Conservation (phyloP, 2,797 vertebrate species). For the Poeciliopsis gracilis region DNA sequence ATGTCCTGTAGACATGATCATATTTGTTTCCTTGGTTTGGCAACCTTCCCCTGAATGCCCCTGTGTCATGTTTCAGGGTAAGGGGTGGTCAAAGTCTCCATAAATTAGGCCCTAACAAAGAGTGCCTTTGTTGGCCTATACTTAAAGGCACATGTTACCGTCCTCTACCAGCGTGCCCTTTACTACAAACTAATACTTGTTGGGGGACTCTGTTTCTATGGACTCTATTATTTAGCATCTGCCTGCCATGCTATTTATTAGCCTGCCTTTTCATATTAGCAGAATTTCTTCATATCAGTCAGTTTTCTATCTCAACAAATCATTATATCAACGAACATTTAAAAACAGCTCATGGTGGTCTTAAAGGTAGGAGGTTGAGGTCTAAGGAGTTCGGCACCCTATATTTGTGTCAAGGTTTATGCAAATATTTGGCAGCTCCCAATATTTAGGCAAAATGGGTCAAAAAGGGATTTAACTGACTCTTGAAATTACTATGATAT, state of each 20-base stretch:
- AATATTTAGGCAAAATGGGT: neutral
- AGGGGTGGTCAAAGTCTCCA: slow-evolving; percentile 41
- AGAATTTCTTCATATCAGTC: neutral
- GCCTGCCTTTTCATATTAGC: neutral
- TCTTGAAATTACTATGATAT: neutral
- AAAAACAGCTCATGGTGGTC: neutral
- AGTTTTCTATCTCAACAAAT: neutral
- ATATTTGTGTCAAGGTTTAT: neutral
- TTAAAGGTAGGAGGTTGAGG: neutral
- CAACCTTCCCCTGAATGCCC: slow-evolving; percentile 26
- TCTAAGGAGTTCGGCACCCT: neutral
- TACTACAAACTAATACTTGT: neutral
- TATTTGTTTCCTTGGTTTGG: slow-evolving; percentile 39
- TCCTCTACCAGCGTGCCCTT: neutral
- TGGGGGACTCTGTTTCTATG: neutral
- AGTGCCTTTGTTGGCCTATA: slow-evolving; percentile 53
- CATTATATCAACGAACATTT: neutral
- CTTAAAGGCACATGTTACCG: slow-evolving; percentile 8
- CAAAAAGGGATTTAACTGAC: neutral
- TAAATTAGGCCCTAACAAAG: slow-evolving; percentile 64
- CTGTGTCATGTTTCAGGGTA: slow-evolving; percentile 71
- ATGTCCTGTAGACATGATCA: slow-evolving; percentile 20
- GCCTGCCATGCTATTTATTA: neutral
- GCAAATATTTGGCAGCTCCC: neutral
- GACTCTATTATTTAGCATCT: neutral